These are phyloP conservation scores for Eufriesea mexicana DNA, from an alignment of 1,140 invertebrate species.

Conservation along the genomic window DNA sequence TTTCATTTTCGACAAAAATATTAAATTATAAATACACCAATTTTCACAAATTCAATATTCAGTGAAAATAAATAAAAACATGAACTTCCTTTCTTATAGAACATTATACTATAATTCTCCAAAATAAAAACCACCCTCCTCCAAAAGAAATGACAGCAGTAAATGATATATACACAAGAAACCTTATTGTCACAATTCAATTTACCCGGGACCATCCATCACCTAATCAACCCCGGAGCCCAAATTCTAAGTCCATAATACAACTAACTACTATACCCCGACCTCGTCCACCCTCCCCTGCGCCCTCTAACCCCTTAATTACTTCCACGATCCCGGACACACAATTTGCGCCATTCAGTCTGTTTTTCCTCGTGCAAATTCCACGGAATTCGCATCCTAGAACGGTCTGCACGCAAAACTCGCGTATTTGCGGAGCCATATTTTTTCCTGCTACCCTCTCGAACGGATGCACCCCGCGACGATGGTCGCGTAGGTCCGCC, in stretches of 20 bases:
- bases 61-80: too few species aligned
- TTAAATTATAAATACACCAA: too few species aligned
- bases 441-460: background rate
- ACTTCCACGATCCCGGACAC: background rate
- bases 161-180: too few species aligned
- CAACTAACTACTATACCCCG: background rate
- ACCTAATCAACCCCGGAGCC: background rate
- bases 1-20: too few species aligned
- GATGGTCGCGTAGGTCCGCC: background rate
- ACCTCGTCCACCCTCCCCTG: too few species aligned
- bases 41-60: too few species aligned
- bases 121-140: too few species aligned
- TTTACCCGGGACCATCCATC: background rate
- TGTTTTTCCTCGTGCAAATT: slow-evolving; percentile 3
- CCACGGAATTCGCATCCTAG: background rate
- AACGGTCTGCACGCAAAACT: background rate
- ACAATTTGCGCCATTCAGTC: background rate
- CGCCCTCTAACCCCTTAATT: background rate
- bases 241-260: background rate
- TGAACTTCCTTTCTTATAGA: too few species aligned
- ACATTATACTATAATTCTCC: too few species aligned
- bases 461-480: background rate
- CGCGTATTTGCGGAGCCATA: slow-evolving; percentile 15
- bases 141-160: background rate
- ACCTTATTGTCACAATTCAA: background rate